Evolutionary conservation across 2,113 vertebrate genomes (phyloP), one percentile per base, ranked within the genome.

Genomic region (Myotis yumanensis): DNA sequence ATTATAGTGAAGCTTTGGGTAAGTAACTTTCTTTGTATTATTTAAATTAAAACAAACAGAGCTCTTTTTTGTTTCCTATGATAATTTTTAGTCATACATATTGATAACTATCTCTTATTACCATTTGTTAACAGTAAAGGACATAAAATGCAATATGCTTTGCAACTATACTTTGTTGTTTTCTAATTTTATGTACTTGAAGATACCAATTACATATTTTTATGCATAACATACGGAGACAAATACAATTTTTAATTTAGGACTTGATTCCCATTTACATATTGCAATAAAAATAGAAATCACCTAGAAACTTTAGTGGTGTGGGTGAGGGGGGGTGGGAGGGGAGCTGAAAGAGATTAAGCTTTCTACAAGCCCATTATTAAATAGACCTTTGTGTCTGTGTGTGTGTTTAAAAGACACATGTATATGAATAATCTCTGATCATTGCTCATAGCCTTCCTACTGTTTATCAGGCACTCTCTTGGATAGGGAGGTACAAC

Each of bases 1-100:
- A 98, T 96, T 98, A 98, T 0, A 98, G 98, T 95, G 90, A 98
- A 73, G 72, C 95, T 68, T 95, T 98, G 93, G 98, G 98, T 99
- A 98, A 97, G 98, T 68, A 89, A 88, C 18, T 32, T 66, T 35
- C 81, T 92, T 66, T 35, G 84, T 92, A 72, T 73, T 86, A 92
- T 79, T 86, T 85, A 17, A 85, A 59, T 93, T 66, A 94, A 32
- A 93, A 62, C 5, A 80, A 86, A n/a, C 32, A 83, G 1, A 85
- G 1, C 11, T 86, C 48, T 52, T 2, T 83, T 32, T 89, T 28
- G 68, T 62, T 86, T 72, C 5, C 5, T 46, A 14, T 22, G 32
- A 30, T 1, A 82, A 57, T 80, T 86, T 86, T 71, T 3, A 51
- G 20, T 25, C 25, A 4, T 25, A 52, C 0, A 0, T 64, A 75